These are phyloP conservation scores for Scaptomyza caliginosa DNA, from an alignment of 2,888 invertebrate genomes.

Conservation along the genomic window DNA sequence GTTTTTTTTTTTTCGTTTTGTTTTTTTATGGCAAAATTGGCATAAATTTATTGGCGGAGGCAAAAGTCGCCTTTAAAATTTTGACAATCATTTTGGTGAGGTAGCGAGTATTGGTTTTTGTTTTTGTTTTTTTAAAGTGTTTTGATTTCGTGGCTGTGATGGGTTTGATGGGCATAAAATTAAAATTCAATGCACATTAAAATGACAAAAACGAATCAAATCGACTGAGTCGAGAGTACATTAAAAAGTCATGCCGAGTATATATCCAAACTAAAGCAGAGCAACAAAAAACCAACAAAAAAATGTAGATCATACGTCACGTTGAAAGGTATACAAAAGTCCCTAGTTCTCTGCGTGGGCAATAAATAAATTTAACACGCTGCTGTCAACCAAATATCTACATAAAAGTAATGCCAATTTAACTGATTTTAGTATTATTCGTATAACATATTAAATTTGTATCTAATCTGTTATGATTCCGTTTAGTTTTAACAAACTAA, in stretches of 20 bases:
- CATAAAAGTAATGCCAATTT: slow-evolving; percentile 2
- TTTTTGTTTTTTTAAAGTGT: slow-evolving; percentile 69
- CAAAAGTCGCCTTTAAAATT: slow-evolving; percentile 57
- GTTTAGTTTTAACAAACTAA: slow-evolving; percentile 30
- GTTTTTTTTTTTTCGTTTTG: slow-evolving; percentile 18
- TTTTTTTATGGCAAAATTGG: slow-evolving; percentile 60
- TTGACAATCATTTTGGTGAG: slow-evolving; percentile 68
- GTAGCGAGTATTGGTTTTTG: no score
- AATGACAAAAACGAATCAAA: slow-evolving; percentile 71
- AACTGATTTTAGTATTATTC: no score
- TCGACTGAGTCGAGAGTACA: slow-evolving; percentile 48
- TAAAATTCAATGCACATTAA: slow-evolving; percentile 76
- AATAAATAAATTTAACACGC: slow-evolving; percentile 75
- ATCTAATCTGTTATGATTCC: not conserved
- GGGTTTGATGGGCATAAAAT: slow-evolving; percentile 35
- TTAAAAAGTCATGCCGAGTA: slow-evolving; percentile 65
- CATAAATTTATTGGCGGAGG: slow-evolving; percentile 62
- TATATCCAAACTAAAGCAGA: slow-evolving; percentile 20
- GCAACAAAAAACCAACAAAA: slow-evolving; percentile 15
- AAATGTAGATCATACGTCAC: slow-evolving; percentile 76
- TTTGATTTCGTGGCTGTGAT: slow-evolving; percentile 36
- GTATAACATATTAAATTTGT: not conserved
- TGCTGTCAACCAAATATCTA: slow-evolving; percentile 3
- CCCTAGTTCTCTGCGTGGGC: slow-evolving; percentile 53
- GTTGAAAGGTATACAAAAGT: slow-evolving; percentile 60